Evolutionary conservation across 1,140 invertebrate genomes (phyloP).

Genomic region (Colletes gigas): DNA sequence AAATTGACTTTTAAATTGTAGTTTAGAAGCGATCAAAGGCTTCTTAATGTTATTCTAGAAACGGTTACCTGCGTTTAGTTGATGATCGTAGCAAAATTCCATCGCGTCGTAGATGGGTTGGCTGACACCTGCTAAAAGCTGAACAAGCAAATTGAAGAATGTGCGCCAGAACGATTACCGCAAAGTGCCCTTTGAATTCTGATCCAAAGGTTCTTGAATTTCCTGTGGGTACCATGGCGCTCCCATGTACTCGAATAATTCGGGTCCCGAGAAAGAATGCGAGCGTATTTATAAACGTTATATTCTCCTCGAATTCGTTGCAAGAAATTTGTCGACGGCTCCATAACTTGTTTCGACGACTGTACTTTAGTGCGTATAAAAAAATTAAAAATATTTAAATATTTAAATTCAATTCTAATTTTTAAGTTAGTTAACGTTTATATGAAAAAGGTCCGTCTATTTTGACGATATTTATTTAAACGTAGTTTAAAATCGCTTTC

Average conservation of each 20-base stretch:
- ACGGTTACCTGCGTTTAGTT: background rate
- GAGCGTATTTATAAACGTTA: background rate
- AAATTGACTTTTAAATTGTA: too few species aligned
- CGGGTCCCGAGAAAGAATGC: background rate
- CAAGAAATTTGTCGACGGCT: background rate
- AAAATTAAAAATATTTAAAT: too few species aligned
- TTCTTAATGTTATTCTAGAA: background rate
- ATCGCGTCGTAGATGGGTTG: conserved; percentile 42
- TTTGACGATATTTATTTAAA: too few species aligned
- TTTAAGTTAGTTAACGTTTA: too few species aligned
- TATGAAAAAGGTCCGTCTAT: too few species aligned
- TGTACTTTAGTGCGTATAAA: too few species aligned
- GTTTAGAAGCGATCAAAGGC: background rate
- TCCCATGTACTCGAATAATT: background rate
- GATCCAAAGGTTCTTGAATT: background rate
- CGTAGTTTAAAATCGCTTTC: too few species aligned
- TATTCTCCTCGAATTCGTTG: background rate
- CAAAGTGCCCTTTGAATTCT: conserved; percentile 14
- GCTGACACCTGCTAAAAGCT: conserved; percentile 19
- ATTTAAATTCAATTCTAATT: too few species aligned
- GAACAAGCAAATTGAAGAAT: conserved; percentile 39
- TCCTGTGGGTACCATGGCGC: background rate
- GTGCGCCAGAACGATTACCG: conserved; percentile 1
- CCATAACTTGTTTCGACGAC: background rate
- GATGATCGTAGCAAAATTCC: conserved; percentile 45